Base-by-base conservation (phyloP, 2,113 vertebrate species). In the Cromileptes altivelis region DNA sequence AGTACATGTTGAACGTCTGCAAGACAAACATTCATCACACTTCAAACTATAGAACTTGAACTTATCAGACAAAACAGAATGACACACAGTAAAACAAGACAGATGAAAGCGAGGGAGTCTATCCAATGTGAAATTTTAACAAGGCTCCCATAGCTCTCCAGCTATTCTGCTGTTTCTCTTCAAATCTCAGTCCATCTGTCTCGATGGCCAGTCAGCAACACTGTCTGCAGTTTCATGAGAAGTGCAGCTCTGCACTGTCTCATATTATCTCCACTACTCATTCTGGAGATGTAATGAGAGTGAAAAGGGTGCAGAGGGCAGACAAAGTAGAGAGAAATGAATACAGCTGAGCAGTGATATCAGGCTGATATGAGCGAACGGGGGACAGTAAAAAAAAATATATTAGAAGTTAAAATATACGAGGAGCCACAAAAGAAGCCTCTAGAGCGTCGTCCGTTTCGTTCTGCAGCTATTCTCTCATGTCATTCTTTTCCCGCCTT, bases 1-100 rank as follows among this genome's bases (percentile, higher is more conserved):
- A 97, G 93, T 95, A 96, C 95, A 97, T 96, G 93, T 97, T 97
- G 87, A 97, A 97, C 8, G 96, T 97, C 94, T 95, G 87, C 58
- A 86, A 88, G 76, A 82, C 68, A 88, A 84, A 86, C 58, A 81
- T 14, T 13, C 56, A 14, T 82, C 50, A 67, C 2, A 21, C 53
- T 67, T 63, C 18, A 71, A 3, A 49, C 55, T 42, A 5, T 2
- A 47, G 19, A 71, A 58, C 78, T 40, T 18, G n/a, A 58, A 57
- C 10, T 56, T 19, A 73, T 30, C 27, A 63, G 40, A 75, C 42
- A 56, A 57, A 71, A 27, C 33, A 77, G 40, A 58, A 71, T 11
- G 63, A 70, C 21, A 19, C 23, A 17, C 8, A 63, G 53, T 58
- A 25, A 65, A 85, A 25, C 15, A 0, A 53, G 33, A 56, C 55